Evolutionary conservation across 2,113 vertebrate genomes (phyloP), one percentile per base, ranked within the genome.

Genomic region (Puma concolor): DNA sequence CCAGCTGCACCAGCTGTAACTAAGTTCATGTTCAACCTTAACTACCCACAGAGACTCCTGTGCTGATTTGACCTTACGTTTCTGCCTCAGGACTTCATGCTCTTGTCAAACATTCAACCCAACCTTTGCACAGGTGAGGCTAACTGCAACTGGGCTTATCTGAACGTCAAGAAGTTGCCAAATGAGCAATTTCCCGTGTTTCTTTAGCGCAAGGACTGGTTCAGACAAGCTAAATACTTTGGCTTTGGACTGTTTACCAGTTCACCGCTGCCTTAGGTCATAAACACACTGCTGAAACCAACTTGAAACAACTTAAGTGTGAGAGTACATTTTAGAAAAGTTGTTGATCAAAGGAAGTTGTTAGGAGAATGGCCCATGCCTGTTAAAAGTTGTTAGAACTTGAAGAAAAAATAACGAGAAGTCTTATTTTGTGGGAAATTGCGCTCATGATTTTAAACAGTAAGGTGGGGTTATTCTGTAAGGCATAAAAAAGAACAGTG

Each of bases 151-250:
- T 33, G 23, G 94, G 67, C 97, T 95, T 95, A 91, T 91, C 48
- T 90, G 85, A 93, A 85, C 81, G 64, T 50, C 31, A 77, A 64
- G 72, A 95, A 80, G 44, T 69, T 98, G 94, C 95, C 96, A 97
- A 88, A 52, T 50, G 66, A 96, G 95, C 91, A 91, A 89, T 81
- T 96, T 93, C 72, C 84, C n/a, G 9, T 84, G 64, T 84, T 95
- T 94, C 97, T 91, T 88, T 41, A 95, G 93, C 83, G 74, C 86
- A 96, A 84, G 66, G 85, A 66, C 97, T 74, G 76, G 97, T 96
- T 96, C 72, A 92, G 97, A 97, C 98, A 98, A 94, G 97, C 81
- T 80, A 95, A 96, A 82, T 96, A 94, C 89, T 97, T 96, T 81
- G 85, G 85, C 69, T 91, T 96, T 96, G 77, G 79, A 93, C 44